These are phyloP conservation scores for Octonoba sinensis DNA, from an alignment of 2,888 invertebrate species.

Conservation along the genomic window DNA sequence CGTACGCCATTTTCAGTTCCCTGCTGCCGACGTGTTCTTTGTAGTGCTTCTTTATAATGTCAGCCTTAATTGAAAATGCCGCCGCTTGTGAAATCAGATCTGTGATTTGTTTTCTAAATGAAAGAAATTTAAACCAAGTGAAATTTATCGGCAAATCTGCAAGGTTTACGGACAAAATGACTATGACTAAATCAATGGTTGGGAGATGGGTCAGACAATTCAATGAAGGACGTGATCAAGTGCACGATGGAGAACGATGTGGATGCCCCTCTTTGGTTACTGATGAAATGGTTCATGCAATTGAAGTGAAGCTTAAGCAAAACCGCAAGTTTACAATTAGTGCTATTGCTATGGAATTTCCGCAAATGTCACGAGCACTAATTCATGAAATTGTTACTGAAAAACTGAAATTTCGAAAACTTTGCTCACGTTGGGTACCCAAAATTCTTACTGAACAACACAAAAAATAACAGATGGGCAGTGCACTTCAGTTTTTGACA, in stretches of 20 bases:
- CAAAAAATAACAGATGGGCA: conserved; percentile 17
- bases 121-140: too few relatives aligned
- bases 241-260: conserved; percentile 19
- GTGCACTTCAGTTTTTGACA: conserved; percentile 11
- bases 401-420: conserved; percentile 5
- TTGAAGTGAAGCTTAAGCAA: conserved; percentile 8
- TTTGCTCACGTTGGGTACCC: conserved; percentile 12
- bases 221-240: conserved; percentile 17
- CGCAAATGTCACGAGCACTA: neutral
- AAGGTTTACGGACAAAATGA: too few relatives aligned
- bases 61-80: too few relatives aligned
- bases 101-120: conserved; percentile 7
- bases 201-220: conserved; percentile 12
- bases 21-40: too few relatives aligned
- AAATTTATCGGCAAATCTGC: too few relatives aligned
- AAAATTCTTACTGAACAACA: too few relatives aligned
- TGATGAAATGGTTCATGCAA: conserved; percentile 7
- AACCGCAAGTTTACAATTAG: conserved; percentile 3
- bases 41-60: too few relatives aligned
- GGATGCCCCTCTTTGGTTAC: conserved; percentile 8
- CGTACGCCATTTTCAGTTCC: too few relatives aligned
- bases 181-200: conserved; percentile 7
- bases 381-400: too few relatives aligned
- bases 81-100: too few relatives aligned
- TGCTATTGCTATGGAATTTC: conserved; percentile 10